Evolutionary conservation across 2,797 vertebrate genomes (phyloP), one percentile per base, ranked within the genome.

Genomic region (Acrocephalus scirpaceus): DNA sequence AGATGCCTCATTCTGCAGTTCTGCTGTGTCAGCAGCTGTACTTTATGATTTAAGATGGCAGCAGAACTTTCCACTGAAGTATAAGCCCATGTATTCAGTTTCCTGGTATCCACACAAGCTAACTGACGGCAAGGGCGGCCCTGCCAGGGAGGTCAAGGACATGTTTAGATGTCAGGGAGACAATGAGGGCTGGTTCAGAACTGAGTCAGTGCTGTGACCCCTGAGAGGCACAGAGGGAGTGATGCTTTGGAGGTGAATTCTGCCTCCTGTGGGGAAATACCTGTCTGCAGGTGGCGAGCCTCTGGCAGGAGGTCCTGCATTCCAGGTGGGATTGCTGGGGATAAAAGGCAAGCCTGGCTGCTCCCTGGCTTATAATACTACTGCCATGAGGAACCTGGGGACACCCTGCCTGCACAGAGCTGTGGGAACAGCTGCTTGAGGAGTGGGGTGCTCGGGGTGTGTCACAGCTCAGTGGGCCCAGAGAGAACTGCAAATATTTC

Each of bases 11-110:
- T 73, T 73, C 86, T 88, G 92, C 81, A 90, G 85, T 74, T 93
- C 67, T 96, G 96, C 95, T 89, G 93, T 34, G 81, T 96, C 95
- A 97, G 92, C 93, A 94, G 93, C 90, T 81, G 72, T 69, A 76
- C 85, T 93, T 95, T 90, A 71, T 94, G 93, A 95, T 95, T 95
- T 96, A 88, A 93, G 90, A 65, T 1, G 4, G 70, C 92, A 65
- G 72, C 76, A 96, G 82, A 96, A 94, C 96, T 94, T 97, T 96
- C 92, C 93, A 95, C 92, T 95, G 88, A 74, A n/a, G 91, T 92
- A 5, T 85, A 89, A 95, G 69, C 71, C 60, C 32, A 0, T 58
- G 76, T 91, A 85, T 93, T 92, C 76, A 29, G 91, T 94, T 95
- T 96, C 93, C 76, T 86, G 77, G 64, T 88, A 88, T 95, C 85